phyloP scores from a whole-genome alignment of 1,140 invertebrate genomes.

The Akabosia matsudoensis region DNA sequence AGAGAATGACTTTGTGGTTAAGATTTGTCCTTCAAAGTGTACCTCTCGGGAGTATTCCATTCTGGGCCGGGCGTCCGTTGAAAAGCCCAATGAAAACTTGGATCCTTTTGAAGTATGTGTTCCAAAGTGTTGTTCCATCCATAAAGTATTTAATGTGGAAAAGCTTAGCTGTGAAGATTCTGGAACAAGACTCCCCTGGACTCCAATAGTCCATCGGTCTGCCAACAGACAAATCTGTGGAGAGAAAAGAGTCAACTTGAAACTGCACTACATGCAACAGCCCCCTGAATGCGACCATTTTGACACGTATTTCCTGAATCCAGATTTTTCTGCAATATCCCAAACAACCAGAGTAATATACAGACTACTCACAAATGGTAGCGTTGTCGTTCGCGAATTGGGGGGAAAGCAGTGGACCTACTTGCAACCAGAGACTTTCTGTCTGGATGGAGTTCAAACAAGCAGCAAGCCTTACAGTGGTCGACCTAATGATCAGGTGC shows the following conservation, averaged over 20 bases:
- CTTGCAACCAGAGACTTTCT: neutral
- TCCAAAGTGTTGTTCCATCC: neutral
- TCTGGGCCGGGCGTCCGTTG: neutral
- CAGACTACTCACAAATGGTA: neutral
- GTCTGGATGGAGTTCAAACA: conserved; percentile 5
- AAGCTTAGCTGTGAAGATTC: neutral
- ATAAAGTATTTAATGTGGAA: neutral
- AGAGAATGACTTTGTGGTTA: neutral
- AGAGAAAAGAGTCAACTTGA: conserved; percentile 4
- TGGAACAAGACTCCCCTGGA: neutral
- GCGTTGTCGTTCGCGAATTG: neutral
- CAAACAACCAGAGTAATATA: neutral
- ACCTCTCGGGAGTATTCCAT: neutral
- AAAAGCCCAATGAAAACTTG: neutral
- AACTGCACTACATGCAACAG: neutral
- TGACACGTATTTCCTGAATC: conserved; percentile 8
- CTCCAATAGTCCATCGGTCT: neutral
- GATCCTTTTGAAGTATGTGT: conserved; percentile 10
- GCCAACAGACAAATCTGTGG: neutral
- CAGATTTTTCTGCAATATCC: too few species aligned
- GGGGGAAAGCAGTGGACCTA: neutral
- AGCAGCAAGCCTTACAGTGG: neutral
- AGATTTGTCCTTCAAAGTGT: conserved; percentile 2
- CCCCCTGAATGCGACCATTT: neutral
- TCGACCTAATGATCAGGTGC: neutral